Evolutionary conservation across 2,113 vertebrate species (phyloP), one percentile per base, ranked within the genome.

Genomic region (Panthera tigris): DNA sequence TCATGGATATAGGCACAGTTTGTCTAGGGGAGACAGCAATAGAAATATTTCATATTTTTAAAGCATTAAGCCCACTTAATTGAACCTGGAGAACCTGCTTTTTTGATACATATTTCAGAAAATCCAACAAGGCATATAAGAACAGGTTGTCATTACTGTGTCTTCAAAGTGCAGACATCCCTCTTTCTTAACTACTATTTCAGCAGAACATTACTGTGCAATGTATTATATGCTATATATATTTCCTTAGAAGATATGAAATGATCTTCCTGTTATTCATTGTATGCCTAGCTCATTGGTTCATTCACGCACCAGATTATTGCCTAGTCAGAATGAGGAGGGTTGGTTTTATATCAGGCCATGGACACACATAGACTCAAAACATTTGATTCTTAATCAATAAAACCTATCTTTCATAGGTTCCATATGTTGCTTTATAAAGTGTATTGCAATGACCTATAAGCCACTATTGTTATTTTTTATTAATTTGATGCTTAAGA

Each of bases 11-110:
- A 66, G 23, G 13, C 7, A 14, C 3, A 81, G 61, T 76, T 73
- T 94, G 48, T 39, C 57, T 79, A 78, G 11, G 18, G 41, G 3
- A 76, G 7, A 50, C 0, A 63, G 48, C 80, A 55, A 88, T 15
- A 80, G n/a, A 69, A 76, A 82, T 68, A 63, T 91, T 89, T 68
- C 25, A 57, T 76, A 55, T 73, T 89, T 69, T 95, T 27, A 96
- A 93, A 95, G n/a, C 13, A 48, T 48, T 8, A 45, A 66, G n/a
- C 3, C 19, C 11, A 80, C 71, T n/a, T 66, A 61, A 45, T 71
- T n/a, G 50, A 52, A 9, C 18, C 36, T 52, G 48, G 39, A 91
- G 55, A 95, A 83, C 1, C 21, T 52, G 4, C 2, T 7, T 80
- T 91, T 48, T 85, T 36, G 66, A 96, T 55, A 74, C 8, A n/a